phyloP scores from a whole-genome alignment of 2,797 vertebrate genomes.

The Cyclura pinguis region DNA sequence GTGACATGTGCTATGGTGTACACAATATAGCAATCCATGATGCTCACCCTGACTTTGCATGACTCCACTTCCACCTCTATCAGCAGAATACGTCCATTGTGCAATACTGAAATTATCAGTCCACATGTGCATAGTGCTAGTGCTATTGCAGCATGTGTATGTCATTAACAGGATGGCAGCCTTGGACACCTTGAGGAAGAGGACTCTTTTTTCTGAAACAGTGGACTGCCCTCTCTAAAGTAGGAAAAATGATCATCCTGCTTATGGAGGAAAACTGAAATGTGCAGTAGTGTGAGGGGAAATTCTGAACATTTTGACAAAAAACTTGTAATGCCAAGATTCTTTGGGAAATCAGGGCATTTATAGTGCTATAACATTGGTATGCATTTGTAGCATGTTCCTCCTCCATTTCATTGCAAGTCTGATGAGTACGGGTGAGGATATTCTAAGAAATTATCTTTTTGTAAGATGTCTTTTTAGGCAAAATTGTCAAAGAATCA shows the following conservation, averaged over 20 bases:
- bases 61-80: too few species aligned
- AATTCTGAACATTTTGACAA: neutral
- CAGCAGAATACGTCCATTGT: too few species aligned
- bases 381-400: too few species aligned
- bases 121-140: too few species aligned
- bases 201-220: neutral
- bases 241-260: neutral
- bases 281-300: neutral
- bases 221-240: neutral
- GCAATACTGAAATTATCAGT: too few species aligned
- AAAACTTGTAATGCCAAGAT: neutral
- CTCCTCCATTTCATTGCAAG: neutral
- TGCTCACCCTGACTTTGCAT: too few species aligned
- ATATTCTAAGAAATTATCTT: neutral
- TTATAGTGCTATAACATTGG: neutral
- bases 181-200: too few species aligned
- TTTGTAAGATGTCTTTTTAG: neutral
- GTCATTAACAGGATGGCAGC: too few species aligned
- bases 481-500: neutral
- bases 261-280: neutral
- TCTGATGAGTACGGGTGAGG: neutral
- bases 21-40: too few species aligned
- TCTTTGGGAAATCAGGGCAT: too few species aligned
- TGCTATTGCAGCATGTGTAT: too few species aligned
- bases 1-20: too few species aligned